These are phyloP conservation scores for Mythimna impura DNA, from an alignment of 2,888 invertebrate genomes.

Conservation along the genomic window DNA sequence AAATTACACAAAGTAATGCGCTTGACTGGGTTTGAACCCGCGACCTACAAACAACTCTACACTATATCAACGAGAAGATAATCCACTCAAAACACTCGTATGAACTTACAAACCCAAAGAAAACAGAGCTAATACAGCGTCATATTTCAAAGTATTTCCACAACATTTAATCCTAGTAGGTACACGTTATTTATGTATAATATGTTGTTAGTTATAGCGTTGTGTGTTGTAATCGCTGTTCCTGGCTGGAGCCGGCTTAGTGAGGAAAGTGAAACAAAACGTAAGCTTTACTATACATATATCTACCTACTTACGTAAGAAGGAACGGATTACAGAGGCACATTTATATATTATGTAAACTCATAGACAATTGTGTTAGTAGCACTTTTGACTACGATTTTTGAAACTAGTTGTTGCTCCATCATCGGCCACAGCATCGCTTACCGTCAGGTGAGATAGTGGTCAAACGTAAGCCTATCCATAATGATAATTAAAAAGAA, in stretches of 20 bases:
- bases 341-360: not conserved
- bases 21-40: too few species aligned
- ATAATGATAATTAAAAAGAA: too few species aligned
- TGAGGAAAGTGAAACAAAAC: slow-evolving; percentile 19
- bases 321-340: not conserved
- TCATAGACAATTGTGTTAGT: too few species aligned
- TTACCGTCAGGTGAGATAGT: too few species aligned
- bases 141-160: slow-evolving; percentile 36
- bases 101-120: not conserved
- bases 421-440: too few species aligned
- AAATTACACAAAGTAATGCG: too few species aligned
- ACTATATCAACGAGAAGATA: not conserved
- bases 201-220: slow-evolving; percentile 14
- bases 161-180: slow-evolving; percentile 45
- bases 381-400: too few species aligned
- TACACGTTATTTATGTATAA: slow-evolving; percentile 2
- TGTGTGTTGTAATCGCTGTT: slow-evolving; percentile 1
- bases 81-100: not conserved
- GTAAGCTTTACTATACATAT: slow-evolving; percentile 1
- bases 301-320: not conserved
- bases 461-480: too few species aligned
- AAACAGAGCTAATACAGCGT: not conserved
- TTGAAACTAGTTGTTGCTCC: too few species aligned
- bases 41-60: too few species aligned
- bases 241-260: slow-evolving; percentile 27